Evolutionary conservation across 2,797 vertebrate genomes (phyloP).

Genomic region (Pangasius larnaudii): DNA sequence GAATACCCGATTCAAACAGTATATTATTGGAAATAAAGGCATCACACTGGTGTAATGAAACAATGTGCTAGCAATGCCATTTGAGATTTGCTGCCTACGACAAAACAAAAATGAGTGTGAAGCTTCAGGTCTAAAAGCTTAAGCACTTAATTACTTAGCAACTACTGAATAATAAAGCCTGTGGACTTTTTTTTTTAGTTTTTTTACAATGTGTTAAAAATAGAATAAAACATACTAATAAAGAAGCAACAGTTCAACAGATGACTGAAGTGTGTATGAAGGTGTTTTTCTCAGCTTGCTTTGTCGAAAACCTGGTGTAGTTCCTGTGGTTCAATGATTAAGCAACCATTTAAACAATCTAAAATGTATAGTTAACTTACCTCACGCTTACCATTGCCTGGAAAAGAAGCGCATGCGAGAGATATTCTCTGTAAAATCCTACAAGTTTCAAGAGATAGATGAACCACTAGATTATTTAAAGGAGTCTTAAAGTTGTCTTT

Average conservation of each 20-base stretch:
- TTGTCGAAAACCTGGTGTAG: background rate
- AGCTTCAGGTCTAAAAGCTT: constrained; percentile 29
- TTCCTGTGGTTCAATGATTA: constrained; percentile 3
- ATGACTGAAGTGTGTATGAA: background rate
- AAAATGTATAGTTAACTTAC: constrained; percentile 3
- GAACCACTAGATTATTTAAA: constrained; percentile 45
- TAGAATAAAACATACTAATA: background rate
- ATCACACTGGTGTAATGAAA: constrained; percentile 58
- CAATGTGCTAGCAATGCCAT: constrained; percentile 64
- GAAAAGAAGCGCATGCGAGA: constrained; percentile 22
- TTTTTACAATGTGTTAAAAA: background rate
- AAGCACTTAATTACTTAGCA: constrained; percentile 42
- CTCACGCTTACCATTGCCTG: no score
- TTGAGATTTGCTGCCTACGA: constrained; percentile 60
- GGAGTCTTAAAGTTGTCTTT: constrained; percentile 32
- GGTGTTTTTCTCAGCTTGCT: background rate
- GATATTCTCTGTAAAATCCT: constrained; percentile 30
- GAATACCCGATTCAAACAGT: constrained; percentile 58
- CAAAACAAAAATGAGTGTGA: constrained; percentile 23
- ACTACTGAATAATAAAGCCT: constrained; percentile 23
- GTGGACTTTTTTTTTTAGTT: no score
- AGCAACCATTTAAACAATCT: constrained; percentile 7
- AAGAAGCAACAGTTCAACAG: background rate
- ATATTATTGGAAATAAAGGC: constrained; percentile 58
- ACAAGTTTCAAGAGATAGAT: constrained; percentile 27